Base-by-base conservation (phyloP, 2,113 vertebrate genomes). In the Arvicanthis niloticus region DNA sequence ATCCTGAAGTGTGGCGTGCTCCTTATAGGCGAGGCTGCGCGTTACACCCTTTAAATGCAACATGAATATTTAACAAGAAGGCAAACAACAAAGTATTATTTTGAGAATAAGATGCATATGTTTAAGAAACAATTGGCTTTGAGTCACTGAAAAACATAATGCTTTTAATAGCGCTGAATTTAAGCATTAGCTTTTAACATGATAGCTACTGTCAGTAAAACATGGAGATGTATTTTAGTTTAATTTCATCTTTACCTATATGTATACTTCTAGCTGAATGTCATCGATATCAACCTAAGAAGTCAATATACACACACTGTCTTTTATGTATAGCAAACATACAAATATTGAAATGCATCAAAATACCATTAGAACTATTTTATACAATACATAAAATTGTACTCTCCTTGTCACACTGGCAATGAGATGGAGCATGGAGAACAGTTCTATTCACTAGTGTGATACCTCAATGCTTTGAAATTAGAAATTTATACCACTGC, bases 321-420 rank as follows among this genome's bases (percentile, higher is more conserved):
- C 19, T 87, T 16, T 94, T 97, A 93, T 7, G 7, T 12, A 70
- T 31, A 89, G 11, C 42, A 97, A 97, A 95, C 21, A 60, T 10
- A 78, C 45, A 96, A 76, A 96, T 93, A 80, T 2, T 95, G 51
- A 97, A 98, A 97, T 91, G 94, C 3, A 37, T n/a, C 72, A 94
- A 8, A 65, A 94, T 4, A 95, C 86, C 0, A 0, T 48, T 89
- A 82, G 29, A 95, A 42, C 7, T 93, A 53, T 89, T 97, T 95
- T 40, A 42, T 91, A 65, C 75, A 60, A 94, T 29, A 60, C 1
- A 93, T 7, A 97, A 58, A 75, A 97, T 96, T 94, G 56, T 26
- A 68, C 16, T 4, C 58, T 94, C 91, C 75, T 17, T 29, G 7
- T 81, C 67, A 89, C 60, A 75, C 31, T 92, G n/a, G n/a, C 91